phyloP scores from a whole-genome alignment of 2,113 vertebrate species.

The sheep (Ovis aries) region DNA sequence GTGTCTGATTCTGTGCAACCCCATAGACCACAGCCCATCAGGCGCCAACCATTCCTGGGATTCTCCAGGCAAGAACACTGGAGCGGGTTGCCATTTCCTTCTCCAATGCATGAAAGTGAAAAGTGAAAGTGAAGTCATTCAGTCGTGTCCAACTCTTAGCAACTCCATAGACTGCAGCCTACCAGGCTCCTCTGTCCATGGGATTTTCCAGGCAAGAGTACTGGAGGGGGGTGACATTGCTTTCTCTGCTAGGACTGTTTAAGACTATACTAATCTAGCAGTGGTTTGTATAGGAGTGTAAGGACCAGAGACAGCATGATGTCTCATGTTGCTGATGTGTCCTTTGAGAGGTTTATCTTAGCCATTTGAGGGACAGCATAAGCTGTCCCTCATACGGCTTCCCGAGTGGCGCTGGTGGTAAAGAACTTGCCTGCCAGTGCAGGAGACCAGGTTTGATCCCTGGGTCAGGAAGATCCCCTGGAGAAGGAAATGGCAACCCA shows the following conservation, averaged over 20 bases:
- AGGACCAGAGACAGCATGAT: not conserved
- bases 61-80: no score
- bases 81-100: no score
- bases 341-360: not conserved
- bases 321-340: not conserved
- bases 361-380: not conserved
- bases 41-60: no score
- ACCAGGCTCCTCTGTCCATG: no score
- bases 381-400: not conserved
- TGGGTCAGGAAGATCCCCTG: not conserved
- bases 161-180: no score
- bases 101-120: no score
- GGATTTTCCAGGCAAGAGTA: no score
- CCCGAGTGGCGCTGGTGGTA: accelerated
- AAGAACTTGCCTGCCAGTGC: not conserved
- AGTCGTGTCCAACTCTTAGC: no score
- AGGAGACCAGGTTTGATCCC: not conserved
- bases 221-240: no score
- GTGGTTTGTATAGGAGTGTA: not conserved
- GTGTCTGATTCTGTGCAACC: no score
- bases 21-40: no score
- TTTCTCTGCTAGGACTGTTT: not conserved
- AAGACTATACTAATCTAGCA: not conserved
- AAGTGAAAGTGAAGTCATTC: no score
- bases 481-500: not conserved